Evolutionary conservation across 1,140 invertebrate genomes (phyloP).

Genomic region (Lordiphosa stackelbergi): DNA sequence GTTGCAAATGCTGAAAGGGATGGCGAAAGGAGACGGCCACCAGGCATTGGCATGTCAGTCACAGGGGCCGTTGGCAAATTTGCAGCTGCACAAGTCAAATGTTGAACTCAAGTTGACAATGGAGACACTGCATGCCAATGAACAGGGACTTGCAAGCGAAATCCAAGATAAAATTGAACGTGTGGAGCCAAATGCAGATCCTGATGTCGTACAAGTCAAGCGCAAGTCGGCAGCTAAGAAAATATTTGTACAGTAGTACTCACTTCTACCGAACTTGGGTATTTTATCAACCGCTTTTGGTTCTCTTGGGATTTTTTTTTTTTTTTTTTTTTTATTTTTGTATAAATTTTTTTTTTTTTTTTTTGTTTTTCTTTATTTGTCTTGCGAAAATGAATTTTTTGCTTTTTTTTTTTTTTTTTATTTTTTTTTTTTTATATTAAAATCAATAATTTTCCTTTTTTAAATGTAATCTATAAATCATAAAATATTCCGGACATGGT

Average conservation of each 20-base stretch:
- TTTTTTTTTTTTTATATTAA: too few relatives aligned
- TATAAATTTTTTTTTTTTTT: too few relatives aligned
- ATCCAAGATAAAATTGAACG: constrained; percentile 41
- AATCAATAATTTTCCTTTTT: too few relatives aligned
- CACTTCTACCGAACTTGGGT: neutral
- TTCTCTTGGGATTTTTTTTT: too few relatives aligned
- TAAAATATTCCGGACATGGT: too few relatives aligned
- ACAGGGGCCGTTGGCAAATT: constrained; percentile 57
- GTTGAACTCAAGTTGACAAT: constrained; percentile 40
- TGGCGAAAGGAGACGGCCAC: neutral
- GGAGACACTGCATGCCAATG: constrained; percentile 58
- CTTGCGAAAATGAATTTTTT: too few relatives aligned
- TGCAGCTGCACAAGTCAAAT: constrained; percentile 45
- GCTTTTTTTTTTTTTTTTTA: too few relatives aligned
- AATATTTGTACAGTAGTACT: neutral
- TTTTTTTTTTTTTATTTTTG: too few relatives aligned
- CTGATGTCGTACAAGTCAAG: constrained; percentile 25
- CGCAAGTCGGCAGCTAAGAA: constrained; percentile 9
- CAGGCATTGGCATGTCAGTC: constrained; percentile 39
- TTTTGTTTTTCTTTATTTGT: too few relatives aligned
- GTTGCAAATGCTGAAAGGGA: constrained; percentile 12
- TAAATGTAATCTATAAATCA: too few relatives aligned
- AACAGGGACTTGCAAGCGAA: constrained; percentile 32
- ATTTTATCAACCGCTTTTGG: too few relatives aligned
- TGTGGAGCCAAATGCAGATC: constrained; percentile 35